Conservation (phyloP, 2,888 invertebrate genomes). For the Drosophila buzzatii region DNA sequence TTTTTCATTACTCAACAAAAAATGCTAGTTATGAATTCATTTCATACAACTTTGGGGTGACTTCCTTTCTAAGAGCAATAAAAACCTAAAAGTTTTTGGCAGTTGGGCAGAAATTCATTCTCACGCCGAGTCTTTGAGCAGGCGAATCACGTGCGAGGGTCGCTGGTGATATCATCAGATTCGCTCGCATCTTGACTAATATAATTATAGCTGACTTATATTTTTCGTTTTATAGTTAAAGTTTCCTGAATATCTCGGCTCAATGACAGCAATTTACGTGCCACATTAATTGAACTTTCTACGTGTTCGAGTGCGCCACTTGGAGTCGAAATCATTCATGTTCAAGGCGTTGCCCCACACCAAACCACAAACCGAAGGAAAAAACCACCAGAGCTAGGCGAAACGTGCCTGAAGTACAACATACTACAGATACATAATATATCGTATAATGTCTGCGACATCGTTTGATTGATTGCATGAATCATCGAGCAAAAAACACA, state of each 20-base stretch:
- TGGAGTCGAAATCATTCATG: slow-evolving; percentile 30
- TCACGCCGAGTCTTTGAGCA: slow-evolving; percentile 53
- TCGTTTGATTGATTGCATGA: slow-evolving; percentile 70
- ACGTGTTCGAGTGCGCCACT: slow-evolving; percentile 74
- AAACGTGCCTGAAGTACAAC: slow-evolving; percentile 70
- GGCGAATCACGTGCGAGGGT: slow-evolving; percentile 64
- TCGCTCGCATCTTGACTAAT: slow-evolving; percentile 39
- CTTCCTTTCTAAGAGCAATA: slow-evolving; percentile 36
- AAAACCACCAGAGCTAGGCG: slow-evolving; percentile 38
- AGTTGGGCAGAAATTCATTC: slow-evolving; percentile 49
- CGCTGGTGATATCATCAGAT: slow-evolving; percentile 67
- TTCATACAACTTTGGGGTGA: slow-evolving; percentile 26
- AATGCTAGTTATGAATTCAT: slow-evolving; percentile 45
- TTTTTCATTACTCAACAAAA: background rate
- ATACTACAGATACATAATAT: slow-evolving; percentile 15
- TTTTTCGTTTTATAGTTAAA: slow-evolving; percentile 29
- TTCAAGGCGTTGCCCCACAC: slow-evolving; percentile 13
- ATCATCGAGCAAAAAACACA: slow-evolving; percentile 35
- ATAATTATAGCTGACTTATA: slow-evolving; percentile 23
- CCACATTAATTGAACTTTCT: slow-evolving; percentile 80
- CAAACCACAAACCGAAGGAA: slow-evolving; percentile 40
- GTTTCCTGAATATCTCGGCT: slow-evolving; percentile 25
- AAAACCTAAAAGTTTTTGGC: slow-evolving; percentile 10
- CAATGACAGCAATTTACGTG: slow-evolving; percentile 77
- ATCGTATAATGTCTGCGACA: slow-evolving; percentile 28